A percentile compares a stretch with the other conserved stretches of the same genome.
These are phyloP conservation scores for silkworm (Bombyx mori) DNA, from an alignment of 1,140 invertebrate species.

Conservation along the genomic window DNA sequence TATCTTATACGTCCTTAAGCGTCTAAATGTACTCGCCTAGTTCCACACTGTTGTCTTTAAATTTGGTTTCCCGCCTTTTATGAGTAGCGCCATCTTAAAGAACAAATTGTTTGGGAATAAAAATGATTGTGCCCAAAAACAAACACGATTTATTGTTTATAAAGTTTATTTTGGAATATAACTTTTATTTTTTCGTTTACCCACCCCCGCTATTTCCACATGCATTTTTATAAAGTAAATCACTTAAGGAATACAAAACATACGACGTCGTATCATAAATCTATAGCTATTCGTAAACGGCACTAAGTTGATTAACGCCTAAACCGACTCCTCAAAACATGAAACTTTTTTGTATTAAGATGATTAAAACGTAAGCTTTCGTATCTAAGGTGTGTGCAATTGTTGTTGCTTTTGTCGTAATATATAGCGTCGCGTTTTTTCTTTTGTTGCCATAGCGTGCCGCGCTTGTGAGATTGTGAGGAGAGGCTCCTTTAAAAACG, in stretches of 20 bases:
- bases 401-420: slow-evolving; percentile 42
- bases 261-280: not conserved
- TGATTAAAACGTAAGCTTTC: slow-evolving; percentile 32
- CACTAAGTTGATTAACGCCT: slow-evolving; percentile 56
- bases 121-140: not conserved
- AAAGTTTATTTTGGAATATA: no score
- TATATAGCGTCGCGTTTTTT: slow-evolving; percentile 8
- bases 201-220: not conserved
- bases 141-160: not conserved
- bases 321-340: slow-evolving; percentile 54
- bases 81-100: no score
- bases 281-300: slow-evolving; percentile 7
- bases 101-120: no score
- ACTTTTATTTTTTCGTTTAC: slow-evolving; percentile 1
- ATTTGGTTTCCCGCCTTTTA: no score
- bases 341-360: slow-evolving; percentile 4
- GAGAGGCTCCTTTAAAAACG: no score
- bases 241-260: no score
- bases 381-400: slow-evolving; percentile 52
- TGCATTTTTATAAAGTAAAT: not conserved
- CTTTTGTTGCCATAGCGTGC: slow-evolving; percentile 31
- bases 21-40: not conserved
- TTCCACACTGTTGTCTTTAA: no score
- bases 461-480: no score
- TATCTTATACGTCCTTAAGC: not conserved